Evolutionary conservation across 2,888 invertebrate genomes (phyloP).

Genomic region (Rhodophaea formosa): DNA sequence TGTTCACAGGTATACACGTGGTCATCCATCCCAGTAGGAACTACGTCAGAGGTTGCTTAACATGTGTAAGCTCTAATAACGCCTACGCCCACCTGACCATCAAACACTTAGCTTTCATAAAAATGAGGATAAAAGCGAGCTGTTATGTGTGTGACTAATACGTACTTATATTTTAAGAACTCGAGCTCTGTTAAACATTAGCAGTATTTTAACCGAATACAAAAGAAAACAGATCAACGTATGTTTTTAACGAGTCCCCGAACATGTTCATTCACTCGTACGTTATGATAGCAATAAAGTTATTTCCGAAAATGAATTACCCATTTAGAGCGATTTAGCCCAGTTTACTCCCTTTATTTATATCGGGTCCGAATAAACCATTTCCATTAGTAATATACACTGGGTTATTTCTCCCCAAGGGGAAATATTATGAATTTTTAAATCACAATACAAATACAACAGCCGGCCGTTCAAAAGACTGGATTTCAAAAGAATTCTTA

Average conservation of each 20-base stretch:
- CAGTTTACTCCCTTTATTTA: constrained; percentile 34
- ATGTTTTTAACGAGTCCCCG: not conserved
- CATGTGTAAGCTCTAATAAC: too few relatives aligned
- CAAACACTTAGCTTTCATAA: too few relatives aligned
- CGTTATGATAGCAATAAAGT: constrained; percentile 8
- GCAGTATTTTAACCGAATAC: too few relatives aligned
- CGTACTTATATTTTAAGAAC: too few relatives aligned
- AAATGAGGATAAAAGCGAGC: too few relatives aligned
- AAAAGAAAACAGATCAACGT: too few relatives aligned
- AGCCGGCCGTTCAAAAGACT: constrained; percentile 30
- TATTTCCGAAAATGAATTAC: constrained; percentile 19
- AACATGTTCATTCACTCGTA: not conserved
- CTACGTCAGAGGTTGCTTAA: too few relatives aligned
- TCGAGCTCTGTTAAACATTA: too few relatives aligned
- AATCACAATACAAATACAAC: constrained; percentile 34
- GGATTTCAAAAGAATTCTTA: constrained; percentile 29
- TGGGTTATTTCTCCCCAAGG: constrained; percentile 32
- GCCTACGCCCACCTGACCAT: too few relatives aligned
- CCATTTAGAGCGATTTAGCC: constrained; percentile 23
- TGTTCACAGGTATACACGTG: too few relatives aligned
- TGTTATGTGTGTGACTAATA: too few relatives aligned
- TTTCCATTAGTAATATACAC: constrained; percentile 45
- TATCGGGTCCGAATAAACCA: constrained; percentile 28
- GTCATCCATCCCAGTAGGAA: too few relatives aligned
- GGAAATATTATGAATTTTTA: constrained; percentile 34